These are phyloP conservation scores for Macrostomum lignano DNA, from an alignment of 1,140 invertebrate species.

Conservation along the genomic window DNA sequence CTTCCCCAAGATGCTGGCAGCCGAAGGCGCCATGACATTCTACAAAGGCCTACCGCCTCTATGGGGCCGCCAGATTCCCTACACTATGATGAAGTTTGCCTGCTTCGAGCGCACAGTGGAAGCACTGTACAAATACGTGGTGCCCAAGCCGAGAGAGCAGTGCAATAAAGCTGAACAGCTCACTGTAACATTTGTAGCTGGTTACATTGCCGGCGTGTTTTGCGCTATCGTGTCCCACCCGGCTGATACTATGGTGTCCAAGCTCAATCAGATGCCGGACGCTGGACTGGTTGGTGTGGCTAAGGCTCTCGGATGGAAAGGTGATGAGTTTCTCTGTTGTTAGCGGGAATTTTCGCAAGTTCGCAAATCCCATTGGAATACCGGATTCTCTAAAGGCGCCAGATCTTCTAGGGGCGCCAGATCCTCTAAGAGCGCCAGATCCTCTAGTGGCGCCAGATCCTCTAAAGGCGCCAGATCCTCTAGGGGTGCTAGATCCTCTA, in stretches of 20 bases:
- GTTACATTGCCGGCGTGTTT: slow-evolving; percentile 60
- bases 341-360: too few species aligned
- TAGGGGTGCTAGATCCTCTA: too few species aligned
- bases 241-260: slow-evolving; percentile 91
- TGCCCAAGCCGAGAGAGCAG: slow-evolving; percentile 70
- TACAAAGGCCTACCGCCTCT: slow-evolving; percentile 83
- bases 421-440: too few species aligned
- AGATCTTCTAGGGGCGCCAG: too few species aligned
- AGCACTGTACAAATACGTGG: slow-evolving; percentile 49
- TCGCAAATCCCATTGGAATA: too few species aligned
- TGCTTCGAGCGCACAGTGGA: slow-evolving; percentile 96
- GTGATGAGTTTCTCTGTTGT: background rate
- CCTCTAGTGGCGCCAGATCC: too few species aligned
- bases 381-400: too few species aligned
- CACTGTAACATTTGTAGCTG: slow-evolving; percentile 47
- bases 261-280: slow-evolving; percentile 75
- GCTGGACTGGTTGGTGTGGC: slow-evolving; percentile 43
- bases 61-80: slow-evolving; percentile 93
- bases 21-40: slow-evolving; percentile 36
- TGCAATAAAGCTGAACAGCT: slow-evolving; percentile 78
- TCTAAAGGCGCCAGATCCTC: too few species aligned
- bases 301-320: slow-evolving; percentile 35
- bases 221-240: slow-evolving; percentile 97
- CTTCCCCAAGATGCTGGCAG: slow-evolving; percentile 43
- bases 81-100: slow-evolving; percentile 99